Evolutionary conservation across 2,888 invertebrate species (phyloP).

Genomic region (Eumerus sabulonum): DNA sequence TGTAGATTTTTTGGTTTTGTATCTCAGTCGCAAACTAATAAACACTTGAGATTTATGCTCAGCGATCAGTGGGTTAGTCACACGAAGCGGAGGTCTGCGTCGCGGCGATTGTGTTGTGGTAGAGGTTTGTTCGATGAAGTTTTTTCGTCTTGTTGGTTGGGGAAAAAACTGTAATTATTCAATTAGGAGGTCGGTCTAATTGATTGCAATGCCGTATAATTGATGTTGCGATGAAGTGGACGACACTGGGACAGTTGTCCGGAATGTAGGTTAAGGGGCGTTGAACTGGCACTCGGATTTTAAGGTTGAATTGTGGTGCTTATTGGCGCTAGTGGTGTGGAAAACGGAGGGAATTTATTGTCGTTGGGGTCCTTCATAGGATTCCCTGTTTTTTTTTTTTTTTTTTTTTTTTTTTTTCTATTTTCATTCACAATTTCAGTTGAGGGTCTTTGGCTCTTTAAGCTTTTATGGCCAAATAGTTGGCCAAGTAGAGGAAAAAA

Average conservation of each 20-base stretch:
- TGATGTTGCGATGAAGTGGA: conserved; percentile 31
- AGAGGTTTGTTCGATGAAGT: conserved; percentile 19
- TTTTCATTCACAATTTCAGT: too few relatives aligned
- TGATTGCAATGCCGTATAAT: conserved; percentile 57
- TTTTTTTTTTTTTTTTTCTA: too few relatives aligned
- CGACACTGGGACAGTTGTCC: background rate
- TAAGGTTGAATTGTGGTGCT: too few relatives aligned
- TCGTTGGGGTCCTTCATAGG: too few relatives aligned
- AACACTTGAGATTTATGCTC: conserved; percentile 45
- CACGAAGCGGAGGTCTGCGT: conserved; percentile 17
- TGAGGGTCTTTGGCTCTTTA: too few relatives aligned
- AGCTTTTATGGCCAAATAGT: too few relatives aligned
- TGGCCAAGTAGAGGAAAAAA: too few relatives aligned
- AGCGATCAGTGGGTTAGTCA: conserved; percentile 41
- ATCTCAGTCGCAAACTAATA: conserved; percentile 46
- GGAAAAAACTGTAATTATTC: conserved; percentile 59
- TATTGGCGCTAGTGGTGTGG: background rate
- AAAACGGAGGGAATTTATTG: background rate
- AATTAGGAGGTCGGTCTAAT: conserved; percentile 63
- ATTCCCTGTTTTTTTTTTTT: too few relatives aligned
- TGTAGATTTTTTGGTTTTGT: background rate
- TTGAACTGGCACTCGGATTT: conserved; percentile 1
- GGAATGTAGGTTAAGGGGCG: conserved; percentile 13
- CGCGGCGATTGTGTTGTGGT: too few relatives aligned
- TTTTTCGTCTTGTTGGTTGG: conserved; percentile 4